Percentiles rank a stretch among this genome's conserved stretches.
Conservation (phyloP, 2,113 vertebrate genomes). For the Larimichthys crocea region DNA sequence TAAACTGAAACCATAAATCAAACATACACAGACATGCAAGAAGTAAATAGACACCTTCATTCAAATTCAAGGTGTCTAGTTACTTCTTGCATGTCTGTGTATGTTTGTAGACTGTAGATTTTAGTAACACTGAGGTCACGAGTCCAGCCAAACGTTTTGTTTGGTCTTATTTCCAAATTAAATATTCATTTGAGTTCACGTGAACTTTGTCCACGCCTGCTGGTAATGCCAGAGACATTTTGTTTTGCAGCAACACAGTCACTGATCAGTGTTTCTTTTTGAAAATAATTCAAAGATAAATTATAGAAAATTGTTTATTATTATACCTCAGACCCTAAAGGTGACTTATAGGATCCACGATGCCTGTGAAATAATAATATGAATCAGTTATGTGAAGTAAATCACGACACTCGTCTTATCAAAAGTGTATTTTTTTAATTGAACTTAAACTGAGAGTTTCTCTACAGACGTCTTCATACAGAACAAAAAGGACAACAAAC, state of each 20-base stretch:
- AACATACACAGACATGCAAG: background rate
- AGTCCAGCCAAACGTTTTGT: too few relatives aligned
- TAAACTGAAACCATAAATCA: background rate
- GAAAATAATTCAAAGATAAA: too few relatives aligned
- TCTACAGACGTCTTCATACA: conserved; percentile 57
- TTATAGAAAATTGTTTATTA: too few relatives aligned
- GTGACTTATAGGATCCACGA: background rate
- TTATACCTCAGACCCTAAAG: background rate
- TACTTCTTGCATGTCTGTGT: background rate
- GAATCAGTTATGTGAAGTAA: background rate
- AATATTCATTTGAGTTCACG: background rate
- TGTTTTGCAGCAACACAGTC: too few relatives aligned
- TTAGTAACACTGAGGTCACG: too few relatives aligned
- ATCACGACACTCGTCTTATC: conserved; percentile 65
- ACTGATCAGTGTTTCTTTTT: too few relatives aligned
- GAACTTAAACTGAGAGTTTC: conserved; percentile 68
- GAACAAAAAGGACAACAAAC: conserved; percentile 53
- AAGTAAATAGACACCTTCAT: too few relatives aligned
- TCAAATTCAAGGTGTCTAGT: too few relatives aligned
- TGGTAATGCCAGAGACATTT: background rate
- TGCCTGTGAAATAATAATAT: background rate
- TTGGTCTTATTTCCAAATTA: background rate
- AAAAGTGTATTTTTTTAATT: conserved; percentile 82
- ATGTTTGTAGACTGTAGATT: too few relatives aligned
- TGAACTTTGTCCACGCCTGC: background rate